Base-by-base conservation (phyloP, 2,113 vertebrate genomes). In the Pogonocichla stellata region DNA sequence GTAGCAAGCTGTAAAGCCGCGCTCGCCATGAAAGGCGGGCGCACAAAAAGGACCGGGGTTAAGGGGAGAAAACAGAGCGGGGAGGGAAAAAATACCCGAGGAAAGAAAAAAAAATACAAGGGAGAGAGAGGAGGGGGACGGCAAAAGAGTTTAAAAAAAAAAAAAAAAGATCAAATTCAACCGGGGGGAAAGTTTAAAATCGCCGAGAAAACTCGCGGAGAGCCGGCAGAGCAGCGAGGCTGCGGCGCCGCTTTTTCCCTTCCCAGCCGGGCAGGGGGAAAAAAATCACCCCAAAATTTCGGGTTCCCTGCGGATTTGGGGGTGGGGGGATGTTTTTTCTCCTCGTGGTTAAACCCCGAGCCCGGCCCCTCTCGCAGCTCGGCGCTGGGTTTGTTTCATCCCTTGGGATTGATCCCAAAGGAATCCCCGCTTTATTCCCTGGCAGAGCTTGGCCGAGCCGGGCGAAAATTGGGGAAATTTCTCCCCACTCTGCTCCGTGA, bases 1-100 rank as follows among this genome's bases (percentile, higher is more conserved):
- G 97, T 92, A 92, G 95, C 97, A 95, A 95, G 93, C 90, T 92
- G 92, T 45, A 94, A 86, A 90, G 92, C 89, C 91, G 47, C 80
- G 81, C 95, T 88, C 74, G 25, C 48, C 62, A 0, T 92, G 88
- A 95, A 94, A 87, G 92, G 81, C 43, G 79, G 86, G 61, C 66
- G 77, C 17, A 57, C 65, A 86, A 78, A 84, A 34, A n/a, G 34
- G 58, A 31, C 7, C 31, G 72, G 70, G 89, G 93, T 60, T 72
- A 86, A 86, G 64, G 80, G 69, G 77, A 92, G 92, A 95, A 94
- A 95, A 90, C 69, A 72, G 93, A 71, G 70, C 57, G 64, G 56
- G 51, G 93, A 70, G 56, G 48, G 61, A 70, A 77, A 93, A 74
- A 80, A 88, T 28, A 82, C 66, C 66, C 18, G 23, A 50, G 48